phyloP scores from a whole-genome alignment of 2,113 vertebrate species.

The Ammodytes marinus region DNA sequence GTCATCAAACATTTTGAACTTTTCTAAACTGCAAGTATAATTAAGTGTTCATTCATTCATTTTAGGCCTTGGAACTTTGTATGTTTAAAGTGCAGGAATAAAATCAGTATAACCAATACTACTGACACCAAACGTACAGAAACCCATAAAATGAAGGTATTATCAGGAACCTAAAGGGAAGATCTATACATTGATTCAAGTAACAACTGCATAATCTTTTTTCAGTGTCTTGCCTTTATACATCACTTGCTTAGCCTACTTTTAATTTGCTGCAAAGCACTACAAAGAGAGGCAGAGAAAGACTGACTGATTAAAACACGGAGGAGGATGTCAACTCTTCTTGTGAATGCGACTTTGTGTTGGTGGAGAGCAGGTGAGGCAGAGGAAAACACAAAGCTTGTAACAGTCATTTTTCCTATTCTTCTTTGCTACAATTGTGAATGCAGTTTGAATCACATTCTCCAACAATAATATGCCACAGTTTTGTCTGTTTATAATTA shows the following conservation, averaged over 20 bases:
- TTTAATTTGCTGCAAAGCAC: slow-evolving; percentile 43
- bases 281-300: slow-evolving; percentile 42
- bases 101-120: background rate
- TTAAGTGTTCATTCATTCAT: background rate
- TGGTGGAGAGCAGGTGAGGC: slow-evolving; percentile 45
- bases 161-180: slow-evolving; percentile 20
- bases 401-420: slow-evolving; percentile 35
- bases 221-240: slow-evolving; percentile 42
- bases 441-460: slow-evolving; percentile 51
- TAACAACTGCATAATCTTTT: slow-evolving; percentile 19
- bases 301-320: slow-evolving; percentile 65
- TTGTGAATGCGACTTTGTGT: slow-evolving; percentile 30
- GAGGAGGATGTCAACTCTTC: slow-evolving; percentile 42
- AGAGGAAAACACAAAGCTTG: slow-evolving; percentile 42
- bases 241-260: slow-evolving; percentile 35
- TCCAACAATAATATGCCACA: slow-evolving; percentile 43
- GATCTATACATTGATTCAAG: slow-evolving; percentile 14
- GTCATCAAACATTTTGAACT: slow-evolving; percentile 20
- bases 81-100: background rate
- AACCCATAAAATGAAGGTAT: background rate
- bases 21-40: background rate
- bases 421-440: slow-evolving; percentile 57
- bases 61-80: slow-evolving; percentile 13
- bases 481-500: slow-evolving; percentile 40
- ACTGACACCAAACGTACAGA: slow-evolving; percentile 12